A percentile compares a stretch with the other conserved stretches of the same genome.
phyloP scores from a whole-genome alignment of 1,140 invertebrate species.

The Brachionus calyciflorus region DNA sequence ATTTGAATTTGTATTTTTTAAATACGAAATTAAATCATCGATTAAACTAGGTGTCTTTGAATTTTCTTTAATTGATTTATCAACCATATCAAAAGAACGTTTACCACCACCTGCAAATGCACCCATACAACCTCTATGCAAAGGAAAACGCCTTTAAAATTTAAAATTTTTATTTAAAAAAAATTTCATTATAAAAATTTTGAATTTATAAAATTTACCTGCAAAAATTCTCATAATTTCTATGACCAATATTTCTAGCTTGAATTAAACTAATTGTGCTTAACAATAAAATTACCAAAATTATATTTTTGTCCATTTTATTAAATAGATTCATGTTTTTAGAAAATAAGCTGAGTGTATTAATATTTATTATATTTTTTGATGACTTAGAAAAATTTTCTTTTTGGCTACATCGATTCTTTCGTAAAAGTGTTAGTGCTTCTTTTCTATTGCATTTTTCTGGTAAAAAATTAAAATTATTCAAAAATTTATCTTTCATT shows the following conservation, averaged over 20 bases:
- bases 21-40: neutral
- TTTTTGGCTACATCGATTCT: too few relatives aligned
- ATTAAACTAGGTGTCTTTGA: neutral
- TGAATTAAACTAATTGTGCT: neutral
- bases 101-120: conserved; percentile 45
- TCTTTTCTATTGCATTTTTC: too few relatives aligned
- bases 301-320: neutral
- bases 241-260: neutral
- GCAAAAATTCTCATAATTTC: conserved; percentile 3
- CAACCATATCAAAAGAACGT: conserved; percentile 3
- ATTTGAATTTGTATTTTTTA: too few relatives aligned
- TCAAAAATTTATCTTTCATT: too few relatives aligned
- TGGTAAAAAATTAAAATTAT: too few relatives aligned
- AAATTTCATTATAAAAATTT: neutral
- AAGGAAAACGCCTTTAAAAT: conserved; percentile 10
- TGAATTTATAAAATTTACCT: neutral
- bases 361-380: too few relatives aligned
- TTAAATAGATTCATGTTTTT: neutral
- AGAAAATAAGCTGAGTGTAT: too few relatives aligned
- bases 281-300: neutral
- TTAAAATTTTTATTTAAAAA: neutral
- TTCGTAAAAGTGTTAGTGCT: too few relatives aligned
- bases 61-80: neutral
- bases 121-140: conserved; percentile 38
- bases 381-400: too few relatives aligned